Conservation (phyloP, 2,888 invertebrate genomes). For the Chaetogeoica ovagalla region DNA sequence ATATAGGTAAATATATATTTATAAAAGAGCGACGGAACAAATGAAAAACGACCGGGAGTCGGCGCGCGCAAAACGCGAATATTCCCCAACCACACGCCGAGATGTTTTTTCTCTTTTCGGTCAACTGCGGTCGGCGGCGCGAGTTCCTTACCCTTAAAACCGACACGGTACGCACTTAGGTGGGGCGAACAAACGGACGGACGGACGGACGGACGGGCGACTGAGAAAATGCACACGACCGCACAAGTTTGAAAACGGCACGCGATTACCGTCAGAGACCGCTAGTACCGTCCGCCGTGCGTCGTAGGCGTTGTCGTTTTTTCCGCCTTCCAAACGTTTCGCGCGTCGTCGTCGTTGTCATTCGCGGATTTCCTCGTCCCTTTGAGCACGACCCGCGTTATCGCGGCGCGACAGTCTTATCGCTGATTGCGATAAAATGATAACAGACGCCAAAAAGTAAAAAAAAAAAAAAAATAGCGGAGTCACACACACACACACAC, state of each 20-base stretch:
- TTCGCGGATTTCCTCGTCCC: neutral
- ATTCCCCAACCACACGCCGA: no score
- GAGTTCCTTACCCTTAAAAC: conserved; percentile 34
- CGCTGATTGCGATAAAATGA: no score
- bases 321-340: neutral
- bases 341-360: neutral
- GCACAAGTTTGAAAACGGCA: neutral
- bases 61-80: neutral
- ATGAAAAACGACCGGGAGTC: neutral
- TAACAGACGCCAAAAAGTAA: no score
- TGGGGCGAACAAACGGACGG: neutral
- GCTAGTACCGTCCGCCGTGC: conserved; percentile 28
- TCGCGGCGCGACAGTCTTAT: no score
- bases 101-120: no score
- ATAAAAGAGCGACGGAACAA: neutral
- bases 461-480: no score
- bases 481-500: no score
- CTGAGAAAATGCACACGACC: neutral
- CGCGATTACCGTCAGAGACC: conserved; percentile 39
- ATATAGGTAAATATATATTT: no score
- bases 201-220: neutral
- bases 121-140: neutral
- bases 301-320: neutral
- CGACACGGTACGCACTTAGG: neutral
- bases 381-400: neutral